Base-by-base conservation (phyloP, 2,797 vertebrate species). In the Urosaurus nigricauda region DNA sequence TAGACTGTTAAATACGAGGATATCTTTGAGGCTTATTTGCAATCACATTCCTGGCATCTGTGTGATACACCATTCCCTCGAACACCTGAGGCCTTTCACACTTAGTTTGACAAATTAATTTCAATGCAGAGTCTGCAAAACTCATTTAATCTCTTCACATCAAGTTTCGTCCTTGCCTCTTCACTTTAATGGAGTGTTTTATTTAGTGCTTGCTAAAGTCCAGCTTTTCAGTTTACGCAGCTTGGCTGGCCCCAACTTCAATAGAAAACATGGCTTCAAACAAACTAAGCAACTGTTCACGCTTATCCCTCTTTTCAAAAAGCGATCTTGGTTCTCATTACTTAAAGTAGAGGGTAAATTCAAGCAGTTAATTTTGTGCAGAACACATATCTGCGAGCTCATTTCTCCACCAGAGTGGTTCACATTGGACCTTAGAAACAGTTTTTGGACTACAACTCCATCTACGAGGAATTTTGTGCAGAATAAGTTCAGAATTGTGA, bases 81-180 rank as follows among this genome's bases (percentile, higher is more conserved):
- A 88, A 86, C 84, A 92, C 92, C 92, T 70, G 93, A 92, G 95
- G 92, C 88, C 79, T 92, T 93, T 90, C 94, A 91, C 84, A 93
- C 83, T 92, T 81, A 85, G 84, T 93, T 93, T 92, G 92, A 90
- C 77, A 91, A 95, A 95, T 94, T 93, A 95, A 95, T 94, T 95
- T 91, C 81, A 85, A n/a, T 0, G 43, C n/a, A 89, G 79, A 92
- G 37, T 90, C 87, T 86, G 93, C 68, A 68, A 75, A 94, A 90
- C 85, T 90, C 90, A 89, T 92, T 91, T 88, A 87, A 93, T 93
- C 94, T 93, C 86, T 92, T 89, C 63, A 35, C 84, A 83, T 77
- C 53, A 56, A 78, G 60, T n/a, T n/a, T n/a, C 40, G 32, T 24
- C n/a, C 63, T 68, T 53, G 12, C 58, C 40, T 80, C 56, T 58